Conservation (phyloP, 2,797 vertebrate species). For the Muscicapa comitata region DNA sequence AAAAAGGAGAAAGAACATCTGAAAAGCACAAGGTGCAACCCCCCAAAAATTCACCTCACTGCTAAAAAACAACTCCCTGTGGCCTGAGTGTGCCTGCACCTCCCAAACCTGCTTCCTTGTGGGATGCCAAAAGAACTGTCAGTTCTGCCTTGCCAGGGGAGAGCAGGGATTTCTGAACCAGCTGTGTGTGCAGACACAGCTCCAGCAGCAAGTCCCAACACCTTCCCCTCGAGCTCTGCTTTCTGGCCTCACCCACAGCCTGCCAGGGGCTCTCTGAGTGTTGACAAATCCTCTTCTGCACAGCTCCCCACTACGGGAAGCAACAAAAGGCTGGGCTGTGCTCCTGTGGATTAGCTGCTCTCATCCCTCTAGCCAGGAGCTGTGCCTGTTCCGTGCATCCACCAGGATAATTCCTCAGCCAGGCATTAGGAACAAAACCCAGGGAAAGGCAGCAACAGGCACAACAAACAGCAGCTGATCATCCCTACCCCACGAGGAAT, state of each 20-base stretch:
- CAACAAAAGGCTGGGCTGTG: background rate
- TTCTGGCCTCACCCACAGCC: background rate
- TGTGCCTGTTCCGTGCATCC: background rate
- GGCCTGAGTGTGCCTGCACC: fast-evolving
- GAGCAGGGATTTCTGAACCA: background rate
- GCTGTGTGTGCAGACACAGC: background rate
- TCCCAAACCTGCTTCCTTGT: background rate
- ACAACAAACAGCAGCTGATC: background rate
- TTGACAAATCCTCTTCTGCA: background rate
- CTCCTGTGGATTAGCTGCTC: constrained; percentile 31
- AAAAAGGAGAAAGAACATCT: background rate
- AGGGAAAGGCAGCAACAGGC: background rate
- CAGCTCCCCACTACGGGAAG: background rate
- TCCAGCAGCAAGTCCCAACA: constrained; percentile 47
- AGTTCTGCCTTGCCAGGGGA: background rate
- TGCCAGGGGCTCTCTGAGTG: background rate
- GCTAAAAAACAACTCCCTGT: background rate
- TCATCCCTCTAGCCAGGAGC: background rate
- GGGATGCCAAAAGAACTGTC: background rate
- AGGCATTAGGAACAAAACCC: background rate
- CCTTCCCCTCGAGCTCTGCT: background rate
- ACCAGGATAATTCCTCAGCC: background rate
- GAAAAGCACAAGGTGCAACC: background rate
- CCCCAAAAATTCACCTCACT: background rate
- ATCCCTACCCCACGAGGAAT: fast-evolving